Evolutionary conservation across 2,888 invertebrate species (phyloP), one percentile per base, ranked within the genome.

Genomic region (Meghimatium bilineatum): DNA sequence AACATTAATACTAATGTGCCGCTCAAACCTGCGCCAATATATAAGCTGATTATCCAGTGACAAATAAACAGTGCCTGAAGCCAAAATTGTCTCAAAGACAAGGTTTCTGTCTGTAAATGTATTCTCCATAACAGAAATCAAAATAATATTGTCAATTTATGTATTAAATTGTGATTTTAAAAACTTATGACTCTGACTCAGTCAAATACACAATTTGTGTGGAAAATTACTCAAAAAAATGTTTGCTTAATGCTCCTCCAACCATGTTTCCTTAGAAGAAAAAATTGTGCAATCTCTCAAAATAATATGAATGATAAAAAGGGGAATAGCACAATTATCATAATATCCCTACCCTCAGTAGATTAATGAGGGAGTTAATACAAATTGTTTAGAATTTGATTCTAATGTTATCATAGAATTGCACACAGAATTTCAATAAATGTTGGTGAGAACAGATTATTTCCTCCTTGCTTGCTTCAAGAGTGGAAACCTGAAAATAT

Each of bases 401-500:
- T 44, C 49, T 29, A 72, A 10, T 52, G 0, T 52, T 34, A 32
- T 52, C 20, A 74, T 23, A 78, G 67, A 8, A 12, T 78, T 49
- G n/a, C 36, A 38, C 38, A 36, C 36, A 34, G 66, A 44, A 78
- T 32, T 38, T 66, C 29, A 67, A 67, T 63, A 78, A 66, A 67
- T 38, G 78, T 44, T 32, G 78, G 44, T n/a, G 34, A 49, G 38
- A 44, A 66, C n/a, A 52, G 63, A 78, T 49, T 29, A 38, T 44
- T 44, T n/a, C 78, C 66, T 80, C 71, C 80, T 80, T 80, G 80
- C 80, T 80, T 80, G 80, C 71, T 63, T 67, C 78, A 78, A 32
- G n/a, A 71, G 80, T 56, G 60, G 80, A 71, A 26, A 80, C 71
- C 80, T 80, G 80, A 80, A 80, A 80, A 80, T 78, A 80, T 56